These are phyloP conservation scores for Podocnemis expansa DNA, from an alignment of 2,113 vertebrate genomes.

Conservation along the genomic window DNA sequence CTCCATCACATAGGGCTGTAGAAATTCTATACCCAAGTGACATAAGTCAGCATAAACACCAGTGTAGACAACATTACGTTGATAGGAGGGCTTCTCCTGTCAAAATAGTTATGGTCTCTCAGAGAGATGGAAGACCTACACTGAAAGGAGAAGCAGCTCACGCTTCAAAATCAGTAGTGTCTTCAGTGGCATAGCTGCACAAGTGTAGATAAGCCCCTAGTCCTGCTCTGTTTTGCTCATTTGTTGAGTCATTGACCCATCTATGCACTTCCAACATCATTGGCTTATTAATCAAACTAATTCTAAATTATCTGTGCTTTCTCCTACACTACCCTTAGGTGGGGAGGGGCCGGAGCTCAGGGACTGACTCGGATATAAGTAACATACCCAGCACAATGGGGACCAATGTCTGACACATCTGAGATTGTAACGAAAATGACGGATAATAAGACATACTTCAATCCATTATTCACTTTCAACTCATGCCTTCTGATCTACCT, in stretches of 20 bases:
- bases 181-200: too few relatives aligned
- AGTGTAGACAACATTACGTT: not conserved
- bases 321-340: not conserved
- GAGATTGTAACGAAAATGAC: not conserved
- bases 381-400: not conserved
- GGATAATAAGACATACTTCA: not conserved
- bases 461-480: not conserved
- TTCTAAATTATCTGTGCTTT: not conserved
- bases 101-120: not conserved
- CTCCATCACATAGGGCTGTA: not conserved
- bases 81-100: not conserved
- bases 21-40: not conserved
- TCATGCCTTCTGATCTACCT: not conserved
- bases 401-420: not conserved
- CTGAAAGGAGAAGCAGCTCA: too few relatives aligned
- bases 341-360: not conserved
- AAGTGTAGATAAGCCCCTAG: too few relatives aligned
- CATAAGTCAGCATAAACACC: not conserved
- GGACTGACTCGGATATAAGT: not conserved
- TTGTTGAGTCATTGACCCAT: not conserved
- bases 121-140: too few relatives aligned
- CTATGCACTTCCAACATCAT: not conserved
- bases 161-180: too few relatives aligned
- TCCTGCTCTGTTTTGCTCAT: accelerated
- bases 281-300: not conserved